Conservation (phyloP, 2,797 vertebrate genomes). For the Notolabrus celidotus region DNA sequence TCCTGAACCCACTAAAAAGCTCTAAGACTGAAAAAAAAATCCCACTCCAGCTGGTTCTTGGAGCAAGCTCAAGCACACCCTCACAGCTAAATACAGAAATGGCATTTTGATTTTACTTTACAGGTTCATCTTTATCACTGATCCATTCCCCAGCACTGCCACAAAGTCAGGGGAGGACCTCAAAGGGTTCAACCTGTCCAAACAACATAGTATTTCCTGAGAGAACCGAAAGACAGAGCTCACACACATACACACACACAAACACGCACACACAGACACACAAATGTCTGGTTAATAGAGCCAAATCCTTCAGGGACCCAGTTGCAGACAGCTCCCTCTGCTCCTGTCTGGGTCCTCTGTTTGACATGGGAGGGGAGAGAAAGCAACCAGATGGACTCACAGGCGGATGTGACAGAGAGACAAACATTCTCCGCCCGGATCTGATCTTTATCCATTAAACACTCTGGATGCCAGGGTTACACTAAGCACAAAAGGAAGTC, state of each 20-base stretch:
- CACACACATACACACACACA: constrained; percentile 4
- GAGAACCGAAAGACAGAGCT: constrained; percentile 65
- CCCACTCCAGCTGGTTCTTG: constrained; percentile 37
- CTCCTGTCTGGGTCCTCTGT: constrained; percentile 49
- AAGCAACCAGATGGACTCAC: constrained; percentile 47
- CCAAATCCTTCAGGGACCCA: constrained; percentile 50
- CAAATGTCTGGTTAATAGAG: constrained; percentile 16
- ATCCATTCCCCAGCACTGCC: constrained; percentile 35
- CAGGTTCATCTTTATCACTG: constrained; percentile 52
- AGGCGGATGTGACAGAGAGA: constrained; percentile 50
- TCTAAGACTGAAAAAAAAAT: constrained; percentile 35
- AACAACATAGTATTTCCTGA: constrained; percentile 74
- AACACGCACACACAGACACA: constrained; percentile 9
- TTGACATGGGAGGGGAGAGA: constrained; percentile 20
- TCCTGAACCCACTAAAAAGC: constrained; percentile 43
- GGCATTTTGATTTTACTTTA: constrained; percentile 39
- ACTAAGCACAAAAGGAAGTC: constrained; percentile 59
- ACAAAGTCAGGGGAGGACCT: constrained; percentile 36
- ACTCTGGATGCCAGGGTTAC: constrained; percentile 34
- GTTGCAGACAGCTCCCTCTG: constrained; percentile 48
- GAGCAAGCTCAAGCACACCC: constrained; percentile 52
- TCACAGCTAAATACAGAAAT: constrained; percentile 57
- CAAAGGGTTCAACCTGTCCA: constrained; percentile 44
- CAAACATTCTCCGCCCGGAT: constrained; percentile 46
- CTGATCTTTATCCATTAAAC: constrained; percentile 63